Evolutionary conservation across 2,888 invertebrate species (phyloP).

Genomic region (Drosophila bunnanda): DNA sequence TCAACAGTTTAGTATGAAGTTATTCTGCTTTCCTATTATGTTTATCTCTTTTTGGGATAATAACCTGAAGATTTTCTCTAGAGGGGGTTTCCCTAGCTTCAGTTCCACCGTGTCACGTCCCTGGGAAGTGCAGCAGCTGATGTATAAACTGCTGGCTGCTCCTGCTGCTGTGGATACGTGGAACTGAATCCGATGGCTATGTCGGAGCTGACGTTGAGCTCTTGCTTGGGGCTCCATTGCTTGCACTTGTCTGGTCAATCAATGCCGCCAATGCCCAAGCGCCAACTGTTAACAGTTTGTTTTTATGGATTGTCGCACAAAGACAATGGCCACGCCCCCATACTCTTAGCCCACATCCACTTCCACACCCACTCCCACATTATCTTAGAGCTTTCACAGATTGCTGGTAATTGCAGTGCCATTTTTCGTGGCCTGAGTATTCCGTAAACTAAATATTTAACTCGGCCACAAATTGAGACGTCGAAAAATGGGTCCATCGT

Average conservation of each 20-base stretch:
- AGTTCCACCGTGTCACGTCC: constrained; percentile 45
- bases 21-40: constrained; percentile 16
- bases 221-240: constrained; percentile 58
- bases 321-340: constrained; percentile 56
- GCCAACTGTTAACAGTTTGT: constrained; percentile 71
- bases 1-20: not conserved
- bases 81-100: not conserved
- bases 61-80: not conserved
- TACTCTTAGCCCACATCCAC: not conserved
- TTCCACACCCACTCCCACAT: not conserved
- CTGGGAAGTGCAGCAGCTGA: constrained; percentile 73
- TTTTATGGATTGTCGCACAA: constrained; percentile 72
- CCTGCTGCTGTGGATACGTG: constrained; percentile 6
- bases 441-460: constrained; percentile 70
- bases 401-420: constrained; percentile 66
- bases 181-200: constrained; percentile 26
- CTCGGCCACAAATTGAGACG: constrained; percentile 70
- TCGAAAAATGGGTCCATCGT: constrained; percentile 38
- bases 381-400: constrained; percentile 2
- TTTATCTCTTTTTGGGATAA: constrained; percentile 13
- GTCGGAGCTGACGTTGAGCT: constrained; percentile 32
- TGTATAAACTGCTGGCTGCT: constrained; percentile 22
- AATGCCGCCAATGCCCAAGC: constrained; percentile 53
- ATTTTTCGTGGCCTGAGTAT: constrained; percentile 21
- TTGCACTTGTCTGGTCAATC: constrained; percentile 79